phyloP scores from a whole-genome alignment of 2,797 vertebrate species.

The Cetoscarus ocellatus region DNA sequence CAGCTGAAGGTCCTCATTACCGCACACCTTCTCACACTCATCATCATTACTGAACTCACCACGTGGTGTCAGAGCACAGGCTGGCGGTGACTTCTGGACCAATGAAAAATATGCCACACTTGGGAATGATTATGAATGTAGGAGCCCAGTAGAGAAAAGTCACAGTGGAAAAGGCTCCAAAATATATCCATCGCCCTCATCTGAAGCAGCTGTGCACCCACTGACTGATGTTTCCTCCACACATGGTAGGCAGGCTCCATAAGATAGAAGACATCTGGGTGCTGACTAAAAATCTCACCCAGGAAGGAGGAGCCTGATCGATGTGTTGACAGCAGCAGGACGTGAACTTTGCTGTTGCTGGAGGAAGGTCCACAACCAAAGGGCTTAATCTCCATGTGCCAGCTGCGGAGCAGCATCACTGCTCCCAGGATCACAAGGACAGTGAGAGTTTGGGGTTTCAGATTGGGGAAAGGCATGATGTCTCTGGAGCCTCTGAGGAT shows the following conservation, averaged over 20 bases:
- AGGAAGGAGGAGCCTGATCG: slow-evolving; percentile 95
- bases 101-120: slow-evolving; percentile 91
- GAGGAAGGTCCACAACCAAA: slow-evolving; percentile 59
- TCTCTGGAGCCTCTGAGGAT: no score
- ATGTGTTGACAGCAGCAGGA: slow-evolving; percentile 95
- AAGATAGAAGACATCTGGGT: slow-evolving; percentile 94
- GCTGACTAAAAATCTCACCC: slow-evolving; percentile 95
- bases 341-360: slow-evolving; percentile 83
- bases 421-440: slow-evolving; percentile 74
- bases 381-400: slow-evolving; percentile 73
- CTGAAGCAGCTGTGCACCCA: slow-evolving; percentile 76
- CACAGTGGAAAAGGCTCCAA: slow-evolving; percentile 89
- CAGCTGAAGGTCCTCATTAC: slow-evolving; percentile 74
- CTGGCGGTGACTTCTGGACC: slow-evolving; percentile 90
- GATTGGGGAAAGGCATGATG: no score
- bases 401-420: slow-evolving; percentile 86
- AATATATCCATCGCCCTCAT: slow-evolving; percentile 92
- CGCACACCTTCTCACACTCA: slow-evolving; percentile 84
- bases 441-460: no score
- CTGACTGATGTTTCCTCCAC: slow-evolving; percentile 81
- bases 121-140: slow-evolving; percentile 88
- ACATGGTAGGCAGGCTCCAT: slow-evolving; percentile 97
- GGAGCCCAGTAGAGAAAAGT: slow-evolving; percentile 92
- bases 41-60: slow-evolving; percentile 84
- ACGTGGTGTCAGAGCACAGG: slow-evolving; percentile 85